Evolutionary conservation across 2,113 vertebrate species (phyloP).

Genomic region (Cryptotis parvus): DNA sequence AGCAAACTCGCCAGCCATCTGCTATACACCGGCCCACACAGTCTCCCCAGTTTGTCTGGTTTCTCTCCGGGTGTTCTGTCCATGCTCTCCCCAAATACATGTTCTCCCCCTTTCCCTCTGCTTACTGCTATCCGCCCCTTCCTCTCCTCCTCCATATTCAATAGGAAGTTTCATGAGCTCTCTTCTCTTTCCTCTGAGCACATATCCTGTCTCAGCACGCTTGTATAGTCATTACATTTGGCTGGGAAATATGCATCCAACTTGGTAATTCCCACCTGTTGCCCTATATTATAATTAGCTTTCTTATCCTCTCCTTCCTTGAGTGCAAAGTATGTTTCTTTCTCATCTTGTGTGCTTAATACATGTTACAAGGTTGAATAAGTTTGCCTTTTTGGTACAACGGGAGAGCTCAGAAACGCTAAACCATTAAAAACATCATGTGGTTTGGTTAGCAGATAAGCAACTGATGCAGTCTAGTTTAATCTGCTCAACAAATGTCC

Average conservation of each 20-base stretch:
- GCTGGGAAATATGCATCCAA: neutral
- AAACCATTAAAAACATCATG: neutral
- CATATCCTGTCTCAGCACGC: neutral
- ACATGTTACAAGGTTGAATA: neutral
- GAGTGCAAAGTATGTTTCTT: neutral
- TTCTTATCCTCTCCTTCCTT: neutral
- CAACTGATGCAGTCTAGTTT: slow-evolving; percentile 3
- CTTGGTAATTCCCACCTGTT: neutral
- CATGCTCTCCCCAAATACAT: neutral
- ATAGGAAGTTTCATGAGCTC: neutral
- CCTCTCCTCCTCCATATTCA: neutral
- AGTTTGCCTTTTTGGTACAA: neutral
- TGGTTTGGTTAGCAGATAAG: slow-evolving; percentile 20
- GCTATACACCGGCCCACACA: neutral
- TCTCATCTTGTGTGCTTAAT: neutral
- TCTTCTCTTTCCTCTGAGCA: neutral
- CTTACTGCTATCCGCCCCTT: neutral
- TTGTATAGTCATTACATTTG: neutral
- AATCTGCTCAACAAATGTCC: slow-evolving; percentile 50
- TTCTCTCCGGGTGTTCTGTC: neutral
- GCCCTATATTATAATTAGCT: neutral
- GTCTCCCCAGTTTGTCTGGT: neutral
- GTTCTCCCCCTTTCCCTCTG: neutral
- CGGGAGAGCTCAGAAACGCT: neutral
- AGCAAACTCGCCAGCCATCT: neutral